Evolutionary conservation across 2,113 vertebrate genomes (phyloP).

Genomic region (Bothrops jararaca): DNA sequence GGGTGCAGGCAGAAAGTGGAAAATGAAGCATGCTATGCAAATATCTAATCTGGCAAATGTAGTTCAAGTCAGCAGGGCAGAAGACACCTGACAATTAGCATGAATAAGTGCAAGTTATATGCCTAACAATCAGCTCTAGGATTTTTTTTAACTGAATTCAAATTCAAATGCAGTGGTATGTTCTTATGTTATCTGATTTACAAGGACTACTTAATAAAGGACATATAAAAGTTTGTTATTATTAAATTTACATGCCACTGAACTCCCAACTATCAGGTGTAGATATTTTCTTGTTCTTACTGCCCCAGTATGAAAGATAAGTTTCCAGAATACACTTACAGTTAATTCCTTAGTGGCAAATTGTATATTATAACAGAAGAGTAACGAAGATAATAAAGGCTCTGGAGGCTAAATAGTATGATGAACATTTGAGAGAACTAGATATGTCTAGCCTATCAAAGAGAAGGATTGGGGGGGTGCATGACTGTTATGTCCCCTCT

Average conservation of each 20-base stretch:
- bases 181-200: not conserved
- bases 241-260: not conserved
- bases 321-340: not conserved
- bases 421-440: not conserved
- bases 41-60: constrained; percentile 4
- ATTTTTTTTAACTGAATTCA: constrained; percentile 10
- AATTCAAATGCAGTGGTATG: not conserved
- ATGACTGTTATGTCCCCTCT: not conserved
- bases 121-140: not conserved
- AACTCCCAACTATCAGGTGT: not conserved
- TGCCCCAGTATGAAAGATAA: not conserved
- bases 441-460: not conserved
- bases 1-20: constrained; percentile 27
- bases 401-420: not conserved
- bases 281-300: not conserved
- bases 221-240: not conserved
- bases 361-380: not conserved
- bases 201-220: not conserved
- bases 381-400: not conserved
- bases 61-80: constrained; percentile 46
- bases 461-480: not conserved
- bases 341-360: not conserved
- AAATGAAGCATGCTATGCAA: constrained; percentile 11
- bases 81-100: constrained; percentile 38
- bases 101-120: constrained; percentile 24